Base-by-base conservation (phyloP, 1,140 invertebrate genomes). In the Caerostris darwini region DNA sequence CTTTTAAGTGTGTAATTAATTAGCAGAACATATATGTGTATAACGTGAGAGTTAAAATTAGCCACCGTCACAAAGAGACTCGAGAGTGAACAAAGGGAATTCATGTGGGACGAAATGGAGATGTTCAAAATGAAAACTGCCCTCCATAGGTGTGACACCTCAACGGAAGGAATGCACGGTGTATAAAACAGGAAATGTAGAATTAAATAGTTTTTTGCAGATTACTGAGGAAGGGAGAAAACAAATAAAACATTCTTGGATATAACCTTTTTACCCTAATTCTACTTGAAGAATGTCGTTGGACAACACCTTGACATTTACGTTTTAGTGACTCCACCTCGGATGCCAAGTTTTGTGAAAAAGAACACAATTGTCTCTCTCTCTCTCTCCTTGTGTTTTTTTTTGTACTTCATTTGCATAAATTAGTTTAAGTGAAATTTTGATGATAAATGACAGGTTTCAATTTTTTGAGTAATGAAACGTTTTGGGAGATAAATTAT, bases 281-380 rank as follows among this genome's bases (percentile, higher is more conserved):
- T 77, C 71, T 34, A 77, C 8, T n/a, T 5, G 54, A 85, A 85
- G 83, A 85, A 85, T 85, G 83, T 85, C 83, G 83, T 85, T 85
- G 57, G n/a, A 85, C 83, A 58, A 85, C 83, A 85, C 83, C 83
- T 85, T 85, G 83, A 57, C 53, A 57, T 58, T 85, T 19, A 56
- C 56, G n/a, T 85, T 85, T 85, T 85, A 58, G n/a, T 34, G 57
- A 59, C 83, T 85, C 83, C 83, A 58, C 83, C 83, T 57, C 57
- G 12, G 83, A 85, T 85, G 34, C 54, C 71, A 77, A 8, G 3
- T 19, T 57, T 19, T 85, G 5, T 8, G 3, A 10, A 85, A 85
- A 85, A 34, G 54, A 19, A 34, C 12, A 50, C 14, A 81, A 14
- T 81, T 34, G 57, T 3, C 83, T 34, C 17, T 57, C 58, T 50